These are phyloP conservation scores for Lepetodrilus schrolli DNA, from an alignment of 2,888 invertebrate genomes.

Conservation along the genomic window DNA sequence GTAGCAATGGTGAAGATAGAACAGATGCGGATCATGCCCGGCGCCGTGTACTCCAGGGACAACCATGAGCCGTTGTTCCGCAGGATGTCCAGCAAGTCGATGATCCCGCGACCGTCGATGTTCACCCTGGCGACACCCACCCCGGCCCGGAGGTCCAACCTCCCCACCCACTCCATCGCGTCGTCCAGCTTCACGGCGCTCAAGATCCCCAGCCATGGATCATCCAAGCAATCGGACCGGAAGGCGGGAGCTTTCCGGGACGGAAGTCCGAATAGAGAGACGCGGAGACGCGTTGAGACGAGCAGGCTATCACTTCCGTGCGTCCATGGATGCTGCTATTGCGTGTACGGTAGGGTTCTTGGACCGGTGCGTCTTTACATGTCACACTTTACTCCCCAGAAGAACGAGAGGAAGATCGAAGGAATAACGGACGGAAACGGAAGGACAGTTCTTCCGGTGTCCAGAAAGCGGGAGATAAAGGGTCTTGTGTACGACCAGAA, in stretches of 20 bases:
- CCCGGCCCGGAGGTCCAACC: background rate
- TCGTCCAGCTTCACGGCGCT: background rate
- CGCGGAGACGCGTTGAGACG: too few relatives aligned
- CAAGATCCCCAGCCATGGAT: background rate
- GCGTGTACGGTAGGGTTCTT: conserved; percentile 22
- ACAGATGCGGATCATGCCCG: background rate
- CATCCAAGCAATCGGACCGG: background rate
- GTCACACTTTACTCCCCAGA: background rate
- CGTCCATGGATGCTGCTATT: conserved; percentile 28
- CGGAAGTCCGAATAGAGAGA: too few relatives aligned
- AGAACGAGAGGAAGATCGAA: conserved; percentile 16
- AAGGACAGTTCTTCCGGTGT: conserved; percentile 13
- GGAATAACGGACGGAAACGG: conserved; percentile 28
- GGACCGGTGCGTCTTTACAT: conserved; percentile 28
- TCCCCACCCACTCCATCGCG: background rate
- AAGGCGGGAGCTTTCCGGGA: background rate
- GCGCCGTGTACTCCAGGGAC: background rate
- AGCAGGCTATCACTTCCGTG: conserved; percentile 28
- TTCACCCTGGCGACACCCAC: background rate
- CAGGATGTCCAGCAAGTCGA: background rate
- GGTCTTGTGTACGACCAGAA: conserved; percentile 30
- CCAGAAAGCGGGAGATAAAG: conserved; percentile 28
- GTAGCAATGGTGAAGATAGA: conserved; percentile 19
- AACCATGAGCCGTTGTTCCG: background rate
- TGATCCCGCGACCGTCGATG: background rate